phyloP scores from a whole-genome alignment of 2,888 invertebrate genomes.

The Perizoma flavofasciatum region DNA sequence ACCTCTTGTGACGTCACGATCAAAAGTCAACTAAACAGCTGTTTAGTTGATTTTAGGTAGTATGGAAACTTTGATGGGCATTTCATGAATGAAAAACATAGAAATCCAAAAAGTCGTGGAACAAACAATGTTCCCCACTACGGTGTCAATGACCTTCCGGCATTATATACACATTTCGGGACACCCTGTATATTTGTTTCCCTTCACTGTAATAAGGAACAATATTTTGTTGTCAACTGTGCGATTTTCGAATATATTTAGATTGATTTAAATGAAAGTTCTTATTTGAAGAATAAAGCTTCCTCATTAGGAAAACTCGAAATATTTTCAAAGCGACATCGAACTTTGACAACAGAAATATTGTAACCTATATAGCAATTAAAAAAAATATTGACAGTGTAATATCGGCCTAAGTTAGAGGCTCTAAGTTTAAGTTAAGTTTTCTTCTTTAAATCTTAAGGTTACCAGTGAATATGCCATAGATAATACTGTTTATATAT shows the following conservation, averaged over 20 bases:
- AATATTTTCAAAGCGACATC: slow-evolving; percentile 6
- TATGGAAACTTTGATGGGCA: no score
- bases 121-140: no score
- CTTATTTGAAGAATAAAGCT: background rate
- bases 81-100: no score
- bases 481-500: slow-evolving; percentile 70
- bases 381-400: slow-evolving; percentile 12
- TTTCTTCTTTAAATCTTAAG: slow-evolving; percentile 60
- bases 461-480: slow-evolving; percentile 83
- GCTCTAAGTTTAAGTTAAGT: slow-evolving; percentile 57
- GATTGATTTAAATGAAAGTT: no score
- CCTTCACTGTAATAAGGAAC: slow-evolving; percentile 4
- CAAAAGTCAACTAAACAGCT: no score
- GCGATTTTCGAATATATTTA: background rate
- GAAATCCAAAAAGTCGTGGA: no score
- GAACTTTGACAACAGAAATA: no score
- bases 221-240: slow-evolving; percentile 14
- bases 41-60: no score
- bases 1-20: no score
- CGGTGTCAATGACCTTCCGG: no score
- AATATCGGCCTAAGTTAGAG: slow-evolving; percentile 52
- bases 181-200: background rate
- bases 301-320: slow-evolving; percentile 10
- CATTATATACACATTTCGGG: no score
- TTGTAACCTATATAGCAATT: no score